A percentile compares a stretch with the other conserved stretches of the same genome.
These are phyloP conservation scores for Chaetorhynchus papuensis DNA, from an alignment of 2,113 vertebrate genomes.

Conservation along the genomic window DNA sequence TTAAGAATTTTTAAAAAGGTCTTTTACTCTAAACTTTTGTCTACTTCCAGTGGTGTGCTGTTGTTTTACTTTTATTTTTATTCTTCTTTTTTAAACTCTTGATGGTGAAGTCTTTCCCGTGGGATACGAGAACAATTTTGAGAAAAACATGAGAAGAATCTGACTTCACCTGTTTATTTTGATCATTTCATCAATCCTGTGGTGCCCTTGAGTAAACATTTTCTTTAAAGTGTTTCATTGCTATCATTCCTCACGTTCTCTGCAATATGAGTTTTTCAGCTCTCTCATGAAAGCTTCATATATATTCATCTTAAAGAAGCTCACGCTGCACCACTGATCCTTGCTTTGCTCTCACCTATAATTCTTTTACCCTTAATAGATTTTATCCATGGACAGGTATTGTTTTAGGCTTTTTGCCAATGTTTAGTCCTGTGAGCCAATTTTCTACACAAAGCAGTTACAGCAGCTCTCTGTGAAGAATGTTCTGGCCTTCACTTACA, in stretches of 20 bases:
- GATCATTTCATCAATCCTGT: background rate
- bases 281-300: background rate
- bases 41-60: background rate
- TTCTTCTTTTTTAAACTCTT: background rate
- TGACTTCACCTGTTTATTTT: background rate
- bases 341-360: background rate
- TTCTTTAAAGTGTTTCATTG: background rate
- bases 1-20: background rate
- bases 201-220: background rate
- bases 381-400: conserved; percentile 9
- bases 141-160: background rate
- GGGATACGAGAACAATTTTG: background rate
- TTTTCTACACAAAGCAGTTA: background rate
- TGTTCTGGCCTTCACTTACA: background rate
- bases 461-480: background rate
- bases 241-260: background rate
- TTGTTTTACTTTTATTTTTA: background rate
- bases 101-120: background rate
- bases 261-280: background rate
- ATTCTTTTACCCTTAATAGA: background rate
- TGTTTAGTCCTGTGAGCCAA: background rate
- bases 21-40: background rate
- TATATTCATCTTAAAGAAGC: background rate
- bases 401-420: conserved; percentile 39
- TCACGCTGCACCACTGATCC: background rate